These are phyloP conservation scores for Chaitophorus viminalis DNA, from an alignment of 2,888 invertebrate genomes.

Conservation along the genomic window DNA sequence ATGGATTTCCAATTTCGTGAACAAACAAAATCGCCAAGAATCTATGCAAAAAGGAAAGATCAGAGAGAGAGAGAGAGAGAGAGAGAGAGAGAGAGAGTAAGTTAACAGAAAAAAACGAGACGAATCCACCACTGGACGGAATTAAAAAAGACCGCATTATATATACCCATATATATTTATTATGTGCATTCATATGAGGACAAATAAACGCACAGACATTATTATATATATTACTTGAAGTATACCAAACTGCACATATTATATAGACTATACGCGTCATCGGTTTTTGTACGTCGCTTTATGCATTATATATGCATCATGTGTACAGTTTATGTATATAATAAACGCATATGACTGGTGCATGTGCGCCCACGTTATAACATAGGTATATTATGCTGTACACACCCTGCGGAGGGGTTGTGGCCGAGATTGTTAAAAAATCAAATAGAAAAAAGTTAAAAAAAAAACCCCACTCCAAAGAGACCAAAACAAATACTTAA, in stretches of 20 bases:
- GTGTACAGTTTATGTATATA: background rate
- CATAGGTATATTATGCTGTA: background rate
- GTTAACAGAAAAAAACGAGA: background rate
- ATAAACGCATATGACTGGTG: too few species aligned
- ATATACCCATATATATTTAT: background rate
- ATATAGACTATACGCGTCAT: too few species aligned
- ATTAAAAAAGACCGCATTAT: background rate
- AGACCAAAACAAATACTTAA: slow-evolving; percentile 50
- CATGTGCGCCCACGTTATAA: background rate
- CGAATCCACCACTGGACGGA: background rate
- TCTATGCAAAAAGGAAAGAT: too few species aligned
- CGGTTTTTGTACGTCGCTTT: background rate
- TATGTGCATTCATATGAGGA: background rate
- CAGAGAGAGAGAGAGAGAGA: background rate
- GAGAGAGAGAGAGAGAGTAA: background rate
- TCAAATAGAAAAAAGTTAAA: background rate
- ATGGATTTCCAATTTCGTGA: slow-evolving; percentile 4
- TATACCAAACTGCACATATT: too few species aligned
- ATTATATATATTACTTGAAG: too few species aligned
- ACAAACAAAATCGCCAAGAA: slow-evolving; percentile 19
- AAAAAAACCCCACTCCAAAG: background rate
- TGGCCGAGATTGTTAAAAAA: slow-evolving; percentile 30
- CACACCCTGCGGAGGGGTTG: background rate
- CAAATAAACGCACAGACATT: too few species aligned
- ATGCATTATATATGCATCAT: background rate